Conservation (phyloP, 2,888 invertebrate genomes). For the Nymphalis polychloros region DNA sequence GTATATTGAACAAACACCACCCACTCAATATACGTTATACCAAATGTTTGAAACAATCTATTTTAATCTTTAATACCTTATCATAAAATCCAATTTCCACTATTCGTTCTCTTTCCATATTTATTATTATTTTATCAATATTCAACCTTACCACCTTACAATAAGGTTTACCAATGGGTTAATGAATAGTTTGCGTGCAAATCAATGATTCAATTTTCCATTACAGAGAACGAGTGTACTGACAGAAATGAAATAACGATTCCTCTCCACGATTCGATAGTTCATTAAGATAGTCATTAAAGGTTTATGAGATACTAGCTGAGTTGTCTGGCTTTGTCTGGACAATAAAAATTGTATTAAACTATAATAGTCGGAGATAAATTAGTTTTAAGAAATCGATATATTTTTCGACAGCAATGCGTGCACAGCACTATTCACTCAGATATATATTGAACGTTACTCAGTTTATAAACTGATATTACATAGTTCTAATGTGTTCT, state of each 20-base stretch:
- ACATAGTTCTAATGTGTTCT: no score
- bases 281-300: conserved; percentile 28
- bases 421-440: no score
- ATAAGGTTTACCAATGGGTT: background rate
- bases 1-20: conserved; percentile 7
- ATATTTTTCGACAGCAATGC: background rate
- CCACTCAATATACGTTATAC: background rate
- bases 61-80: conserved; percentile 17
- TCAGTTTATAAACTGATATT: no score
- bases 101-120: background rate
- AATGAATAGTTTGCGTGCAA: conserved; percentile 9
- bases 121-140: background rate
- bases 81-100: conserved; percentile 10
- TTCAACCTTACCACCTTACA: background rate
- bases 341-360: conserved; percentile 1
- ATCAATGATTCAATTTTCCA: conserved; percentile 20
- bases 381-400: background rate
- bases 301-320: conserved; percentile 16
- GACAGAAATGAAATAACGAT: conserved; percentile 16
- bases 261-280: conserved; percentile 22
- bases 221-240: conserved; percentile 16
- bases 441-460: no score
- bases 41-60: background rate
- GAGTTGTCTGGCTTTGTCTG: conserved; percentile 1
- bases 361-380: background rate